These are phyloP conservation scores for Rhagoletis pomonella DNA, from an alignment of 1,140 invertebrate species.

Conservation along the genomic window DNA sequence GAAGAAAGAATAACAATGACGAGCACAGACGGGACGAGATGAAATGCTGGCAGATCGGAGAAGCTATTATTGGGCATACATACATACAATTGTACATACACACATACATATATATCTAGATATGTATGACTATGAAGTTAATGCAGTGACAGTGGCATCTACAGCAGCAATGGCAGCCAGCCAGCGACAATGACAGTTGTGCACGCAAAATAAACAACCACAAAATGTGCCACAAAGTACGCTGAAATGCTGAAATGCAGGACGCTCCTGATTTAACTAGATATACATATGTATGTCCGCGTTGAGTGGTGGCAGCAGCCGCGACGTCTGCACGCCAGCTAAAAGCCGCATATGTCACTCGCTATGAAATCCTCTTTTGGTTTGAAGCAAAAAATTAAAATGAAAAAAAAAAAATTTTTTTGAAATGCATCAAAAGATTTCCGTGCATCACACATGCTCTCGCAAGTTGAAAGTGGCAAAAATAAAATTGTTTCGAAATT, in stretches of 20 bases:
- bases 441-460: neutral
- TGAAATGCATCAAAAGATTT: constrained; percentile 29
- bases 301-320: constrained; percentile 49
- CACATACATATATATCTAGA: neutral
- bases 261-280: neutral
- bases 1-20: constrained; percentile 51
- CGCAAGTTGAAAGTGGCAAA: constrained; percentile 7
- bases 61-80: neutral
- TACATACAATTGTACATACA: neutral
- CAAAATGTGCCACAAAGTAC: constrained; percentile 41
- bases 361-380: constrained; percentile 14
- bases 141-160: constrained; percentile 27
- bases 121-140: neutral
- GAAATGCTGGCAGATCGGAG: neutral
- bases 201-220: constrained; percentile 47
- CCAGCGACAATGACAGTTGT: constrained; percentile 44
- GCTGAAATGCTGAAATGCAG: constrained; percentile 35
- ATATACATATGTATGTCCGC: neutral
- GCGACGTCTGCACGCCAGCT: constrained; percentile 9
- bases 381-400: neutral
- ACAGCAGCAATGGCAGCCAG: constrained; percentile 47
- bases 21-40: constrained; percentile 18
- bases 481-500: constrained; percentile 26
- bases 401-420: neutral
- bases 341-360: constrained; percentile 42